phyloP scores from a whole-genome alignment of 2,113 vertebrate genomes.

The Chrysochloris asiatica region DNA sequence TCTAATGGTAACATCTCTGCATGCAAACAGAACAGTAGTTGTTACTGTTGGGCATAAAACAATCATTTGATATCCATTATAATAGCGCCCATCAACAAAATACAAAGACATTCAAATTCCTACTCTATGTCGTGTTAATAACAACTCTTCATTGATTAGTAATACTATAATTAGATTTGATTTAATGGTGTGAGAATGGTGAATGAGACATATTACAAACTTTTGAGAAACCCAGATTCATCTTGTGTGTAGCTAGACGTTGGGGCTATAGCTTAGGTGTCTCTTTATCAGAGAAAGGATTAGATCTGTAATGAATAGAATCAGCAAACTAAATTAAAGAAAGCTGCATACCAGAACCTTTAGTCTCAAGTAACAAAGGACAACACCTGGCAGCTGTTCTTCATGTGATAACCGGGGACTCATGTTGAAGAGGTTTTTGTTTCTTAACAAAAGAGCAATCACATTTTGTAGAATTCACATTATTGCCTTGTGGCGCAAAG shows the following conservation, averaged over 20 bases:
- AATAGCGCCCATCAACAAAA: slow-evolving; percentile 14
- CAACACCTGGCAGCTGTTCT: neutral
- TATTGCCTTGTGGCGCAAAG: slow-evolving; percentile 4
- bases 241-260: neutral
- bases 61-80: slow-evolving; percentile 5
- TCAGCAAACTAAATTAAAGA: slow-evolving; percentile 4
- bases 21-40: neutral
- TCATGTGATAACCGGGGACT: neutral
- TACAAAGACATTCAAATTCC: slow-evolving; percentile 35
- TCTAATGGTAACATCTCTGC: neutral
- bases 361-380: slow-evolving; percentile 19
- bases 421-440: slow-evolving; percentile 13
- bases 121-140: neutral
- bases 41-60: slow-evolving; percentile 4
- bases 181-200: neutral
- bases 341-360: neutral
- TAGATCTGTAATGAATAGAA: neutral
- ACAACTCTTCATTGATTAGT: neutral
- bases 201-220: neutral
- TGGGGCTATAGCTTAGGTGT: neutral
- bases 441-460: slow-evolving; percentile 24
- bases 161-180: slow-evolving; percentile 32
- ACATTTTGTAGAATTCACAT: slow-evolving; percentile 18
- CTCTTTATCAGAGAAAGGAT: neutral
- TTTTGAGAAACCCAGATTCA: neutral